A percentile compares a stretch with the other conserved stretches of the same genome.
phyloP scores from a whole-genome alignment of 2,888 invertebrate species.

The Amorpha juglandis region DNA sequence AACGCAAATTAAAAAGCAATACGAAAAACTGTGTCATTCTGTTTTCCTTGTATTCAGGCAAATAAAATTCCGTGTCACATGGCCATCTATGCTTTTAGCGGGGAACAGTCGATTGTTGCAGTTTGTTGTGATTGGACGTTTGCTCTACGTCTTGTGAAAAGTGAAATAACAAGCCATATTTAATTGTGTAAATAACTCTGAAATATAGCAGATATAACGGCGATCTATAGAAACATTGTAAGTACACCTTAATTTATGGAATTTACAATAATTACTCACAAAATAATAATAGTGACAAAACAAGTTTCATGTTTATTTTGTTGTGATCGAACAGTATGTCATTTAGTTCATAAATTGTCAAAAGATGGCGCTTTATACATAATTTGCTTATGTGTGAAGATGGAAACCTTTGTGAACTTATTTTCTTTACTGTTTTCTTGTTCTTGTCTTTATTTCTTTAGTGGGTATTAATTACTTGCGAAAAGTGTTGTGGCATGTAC shows the following conservation, averaged over 20 bases:
- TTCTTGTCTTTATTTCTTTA: too few relatives aligned
- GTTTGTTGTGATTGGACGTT: not conserved
- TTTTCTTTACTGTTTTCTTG: too few relatives aligned
- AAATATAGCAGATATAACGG: not conserved
- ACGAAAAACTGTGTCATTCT: too few relatives aligned
- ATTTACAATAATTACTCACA: not conserved
- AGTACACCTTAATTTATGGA: not conserved
- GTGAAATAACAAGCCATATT: too few relatives aligned
- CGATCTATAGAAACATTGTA: not conserved
- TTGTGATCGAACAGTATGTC: not conserved
- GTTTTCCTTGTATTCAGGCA: too few relatives aligned
- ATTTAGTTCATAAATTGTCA: not conserved
- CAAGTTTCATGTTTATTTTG: not conserved
- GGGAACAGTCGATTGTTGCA: conserved; percentile 1
- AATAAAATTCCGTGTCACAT: too few relatives aligned
- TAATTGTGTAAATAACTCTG: not conserved
- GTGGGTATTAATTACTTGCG: too few relatives aligned
- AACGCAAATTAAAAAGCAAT: too few relatives aligned
- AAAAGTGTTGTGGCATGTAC: too few relatives aligned
- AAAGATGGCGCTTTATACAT: not conserved
- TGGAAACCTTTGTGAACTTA: too few relatives aligned
- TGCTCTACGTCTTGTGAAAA: not conserved
- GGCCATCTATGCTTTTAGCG: too few relatives aligned
- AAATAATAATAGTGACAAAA: not conserved
- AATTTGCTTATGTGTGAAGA: not conserved